Base-by-base conservation (phyloP, 1,140 invertebrate genomes). In the Samia ricini region DNA sequence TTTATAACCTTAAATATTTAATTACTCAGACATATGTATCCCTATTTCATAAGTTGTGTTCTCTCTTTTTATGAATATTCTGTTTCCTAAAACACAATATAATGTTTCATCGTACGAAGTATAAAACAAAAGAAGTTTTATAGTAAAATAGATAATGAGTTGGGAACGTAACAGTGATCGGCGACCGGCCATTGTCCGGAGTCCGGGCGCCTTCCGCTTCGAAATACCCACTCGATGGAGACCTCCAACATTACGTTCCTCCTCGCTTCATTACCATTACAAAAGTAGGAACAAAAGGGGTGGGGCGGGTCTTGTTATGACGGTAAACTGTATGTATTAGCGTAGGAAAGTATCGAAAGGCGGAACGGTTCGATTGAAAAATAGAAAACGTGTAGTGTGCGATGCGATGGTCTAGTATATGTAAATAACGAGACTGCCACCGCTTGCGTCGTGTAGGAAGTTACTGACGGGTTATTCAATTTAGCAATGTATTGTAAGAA, bases 261-360 rank as follows among this genome's bases (percentile, higher is more conserved):
- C 29, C 56, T 57, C 70, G 60, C 56, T 67, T 78, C 64, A 68
- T 69, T 77, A 76, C 71, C 67, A 73, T 63, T 60, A 65, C 60
- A 52, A 64, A 26, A 60, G 22, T 58, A 59, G 54, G 49, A 60
- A 56, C 63, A 64, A 74, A 66, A 68, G 74, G 73, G 76, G 67
- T 51, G 69, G 61, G 66, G 69, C 26, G 63, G 85, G 33, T 59
- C 82, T 56, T 23, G 20, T 58, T 74, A 72, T 18, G 60, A 56
- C 83, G 81, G 85, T 71, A 56, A 60, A 55, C 56, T 67, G 63
- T 60, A 68, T 69, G 64, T 79, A 77, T 79, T 82, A 78, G 71
- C 77, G 76, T 83, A 85, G 72, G 78, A 83, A 87, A 83, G 76
- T 85, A 89, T 89, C 72, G 83, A 89, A 87, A 87, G 80, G 79